phyloP scores from a whole-genome alignment of 1,140 invertebrate genomes.

The Plutomurus gul region DNA sequence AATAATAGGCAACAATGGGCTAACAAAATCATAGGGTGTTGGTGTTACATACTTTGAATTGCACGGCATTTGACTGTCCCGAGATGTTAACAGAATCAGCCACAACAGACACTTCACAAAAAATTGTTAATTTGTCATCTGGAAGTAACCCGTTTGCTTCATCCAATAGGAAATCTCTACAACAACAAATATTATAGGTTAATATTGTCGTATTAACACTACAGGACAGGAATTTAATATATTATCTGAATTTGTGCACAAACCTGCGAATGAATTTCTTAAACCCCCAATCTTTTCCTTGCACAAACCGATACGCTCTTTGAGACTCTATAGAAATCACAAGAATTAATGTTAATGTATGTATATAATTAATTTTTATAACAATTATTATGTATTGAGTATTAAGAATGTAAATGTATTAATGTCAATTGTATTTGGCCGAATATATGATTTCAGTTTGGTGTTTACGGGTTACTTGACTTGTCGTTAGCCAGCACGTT shows the following conservation, averaged over 20 bases:
- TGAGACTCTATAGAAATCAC: slow-evolving; percentile 68
- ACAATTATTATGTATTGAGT: not conserved
- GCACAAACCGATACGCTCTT: slow-evolving; percentile 96
- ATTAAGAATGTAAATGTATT: not conserved
- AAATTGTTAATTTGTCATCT: slow-evolving; percentile 98
- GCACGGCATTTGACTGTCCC: slow-evolving; percentile 90
- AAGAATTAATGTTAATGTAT: slow-evolving; percentile 60
- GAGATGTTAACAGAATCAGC: slow-evolving; percentile 97
- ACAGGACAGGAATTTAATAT: not conserved
- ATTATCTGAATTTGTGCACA: not conserved
- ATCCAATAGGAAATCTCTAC: slow-evolving; percentile 92
- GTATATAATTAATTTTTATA: slow-evolving; percentile 45
- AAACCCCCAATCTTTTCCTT: slow-evolving; percentile 99
- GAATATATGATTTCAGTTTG: not conserved
- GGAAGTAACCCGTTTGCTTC: slow-evolving; percentile 96
- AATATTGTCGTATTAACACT: not conserved
- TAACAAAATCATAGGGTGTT: not conserved
- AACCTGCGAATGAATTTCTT: slow-evolving; percentile 93
- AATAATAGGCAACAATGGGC: not conserved
- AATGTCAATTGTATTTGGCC: not conserved
- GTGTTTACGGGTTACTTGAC: too few species aligned
- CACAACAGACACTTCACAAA: slow-evolving; percentile 96
- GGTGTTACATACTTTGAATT: slow-evolving; percentile 83
- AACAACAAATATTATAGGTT: not conserved
- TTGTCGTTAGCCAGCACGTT: too few species aligned